Evolutionary conservation across 2,888 invertebrate species (phyloP).

Genomic region (Scaptomyza reducta): DNA sequence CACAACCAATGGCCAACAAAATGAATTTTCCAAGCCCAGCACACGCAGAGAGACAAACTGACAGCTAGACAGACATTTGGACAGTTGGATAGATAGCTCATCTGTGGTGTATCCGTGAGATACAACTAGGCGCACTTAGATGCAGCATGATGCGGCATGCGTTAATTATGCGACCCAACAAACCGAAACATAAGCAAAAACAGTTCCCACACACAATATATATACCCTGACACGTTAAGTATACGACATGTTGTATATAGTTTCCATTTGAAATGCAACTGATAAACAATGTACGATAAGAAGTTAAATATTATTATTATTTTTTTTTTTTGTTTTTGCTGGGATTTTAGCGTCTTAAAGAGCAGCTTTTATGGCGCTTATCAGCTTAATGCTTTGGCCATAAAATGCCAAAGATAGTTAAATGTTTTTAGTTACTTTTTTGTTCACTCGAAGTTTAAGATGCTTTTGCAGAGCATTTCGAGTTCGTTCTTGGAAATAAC

Average conservation of each 20-base stretch:
- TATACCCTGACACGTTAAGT: constrained; percentile 12
- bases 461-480: neutral
- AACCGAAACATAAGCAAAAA: neutral
- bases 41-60: neutral
- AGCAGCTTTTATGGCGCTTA: neutral
- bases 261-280: neutral
- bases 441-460: too few species aligned
- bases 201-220: constrained; percentile 9
- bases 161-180: constrained; percentile 64
- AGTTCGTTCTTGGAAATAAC: neutral
- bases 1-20: constrained; percentile 57
- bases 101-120: constrained; percentile 17
- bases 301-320: neutral
- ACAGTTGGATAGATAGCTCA: constrained; percentile 6
- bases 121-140: constrained; percentile 26
- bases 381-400: neutral
- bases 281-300: neutral
- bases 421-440: neutral
- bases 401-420: neutral
- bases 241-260: neutral
- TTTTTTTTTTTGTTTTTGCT: neutral
- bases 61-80: neutral
- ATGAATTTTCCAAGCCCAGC: constrained; percentile 60
- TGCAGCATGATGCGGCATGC: constrained; percentile 46
- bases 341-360: neutral